Evolutionary conservation across 2,797 vertebrate species (phyloP), one percentile per base, ranked within the genome.

Genomic region (Falco peregrinus): DNA sequence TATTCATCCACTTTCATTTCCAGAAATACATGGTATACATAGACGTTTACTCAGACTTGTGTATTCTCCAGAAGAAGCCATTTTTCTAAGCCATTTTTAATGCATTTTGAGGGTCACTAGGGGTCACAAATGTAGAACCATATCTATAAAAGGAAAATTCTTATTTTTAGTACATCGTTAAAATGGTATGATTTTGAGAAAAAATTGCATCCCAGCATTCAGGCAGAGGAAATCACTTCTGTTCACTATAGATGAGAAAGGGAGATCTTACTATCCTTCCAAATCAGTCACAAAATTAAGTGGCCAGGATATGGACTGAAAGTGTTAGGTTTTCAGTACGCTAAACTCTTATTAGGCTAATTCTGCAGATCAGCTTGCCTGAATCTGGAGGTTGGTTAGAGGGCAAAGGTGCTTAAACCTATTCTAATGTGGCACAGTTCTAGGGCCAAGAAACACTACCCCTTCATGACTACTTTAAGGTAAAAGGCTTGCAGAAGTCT

Each of bases 1-100:
- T 97, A 94, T 97, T 97, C 95, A 96, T 96, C 95, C 84, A 90
- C 87, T 97, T 97, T 97, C 93, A 97, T 97, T 96, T 97, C 77
- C 89, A 96, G 96, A 93, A 97, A 96, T 96, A 91, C 95, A 94
- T 92, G 94, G 94, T 96, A 95, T 97, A 97, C 96, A 96, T 94
- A 96, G 97, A 91, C 91, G 92, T 97, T 97, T 97, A 94, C 93
- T 96, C 93, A 97, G 95, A 96, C 85, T 96, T 97, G 93, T 95
- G 96, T 97, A 85, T 96, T 95, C 61, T 86, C 82, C 81, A 89
- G 92, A 94, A 97, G 82, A 95, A 96, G 85, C 90, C 77, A 45
- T 87, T 95, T 96, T 96, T 87, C 69, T 97, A 97, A 97, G 95
- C 96, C 95, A 91, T 90, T 94, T 97, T 97, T 96, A 97, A 97